phyloP scores from a whole-genome alignment of 2,888 invertebrate species.

The Beris chalybata region DNA sequence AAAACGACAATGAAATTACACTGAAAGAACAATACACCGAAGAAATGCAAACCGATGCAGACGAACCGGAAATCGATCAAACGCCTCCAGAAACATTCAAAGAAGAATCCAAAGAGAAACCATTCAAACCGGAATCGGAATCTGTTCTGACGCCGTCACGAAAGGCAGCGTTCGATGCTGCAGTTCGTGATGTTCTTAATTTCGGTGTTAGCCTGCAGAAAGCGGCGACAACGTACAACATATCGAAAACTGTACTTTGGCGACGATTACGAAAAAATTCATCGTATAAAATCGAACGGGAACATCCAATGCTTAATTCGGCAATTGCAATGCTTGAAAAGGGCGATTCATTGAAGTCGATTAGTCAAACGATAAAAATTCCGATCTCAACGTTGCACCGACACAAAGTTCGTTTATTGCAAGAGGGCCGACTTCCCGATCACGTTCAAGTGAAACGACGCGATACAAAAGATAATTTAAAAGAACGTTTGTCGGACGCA shows the following conservation, averaged over 20 bases:
- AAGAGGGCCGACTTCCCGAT: slow-evolving; percentile 52
- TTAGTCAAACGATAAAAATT: slow-evolving; percentile 53
- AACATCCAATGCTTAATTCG: slow-evolving; percentile 50
- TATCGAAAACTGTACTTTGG: slow-evolving; percentile 56
- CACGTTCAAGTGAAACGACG: slow-evolving; percentile 50
- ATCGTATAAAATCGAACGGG: slow-evolving; percentile 50
- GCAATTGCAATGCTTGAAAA: slow-evolving; percentile 52
- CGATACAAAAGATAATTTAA: slow-evolving; percentile 52
- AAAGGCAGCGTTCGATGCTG: slow-evolving; percentile 48
- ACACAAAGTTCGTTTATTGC: slow-evolving; percentile 52
- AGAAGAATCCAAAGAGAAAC: background rate
- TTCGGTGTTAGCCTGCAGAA: slow-evolving; percentile 53
- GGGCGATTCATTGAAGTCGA: slow-evolving; percentile 53
- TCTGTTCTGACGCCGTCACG: slow-evolving; percentile 26
- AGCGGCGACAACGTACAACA: slow-evolving; percentile 52
- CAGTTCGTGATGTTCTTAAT: slow-evolving; percentile 51
- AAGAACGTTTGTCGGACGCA: slow-evolving; percentile 51
- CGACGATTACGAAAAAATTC: slow-evolving; percentile 53
- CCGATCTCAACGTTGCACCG: slow-evolving; percentile 56
- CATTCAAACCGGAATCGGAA: background rate
- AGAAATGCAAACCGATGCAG: background rate
- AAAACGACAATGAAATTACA: slow-evolving; percentile 10
- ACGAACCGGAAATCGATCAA: background rate
- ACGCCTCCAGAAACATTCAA: slow-evolving; percentile 6
- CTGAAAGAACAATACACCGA: background rate